Evolutionary conservation across 2,797 vertebrate species (phyloP).

Genomic region (Limnodromus scolopaceus): DNA sequence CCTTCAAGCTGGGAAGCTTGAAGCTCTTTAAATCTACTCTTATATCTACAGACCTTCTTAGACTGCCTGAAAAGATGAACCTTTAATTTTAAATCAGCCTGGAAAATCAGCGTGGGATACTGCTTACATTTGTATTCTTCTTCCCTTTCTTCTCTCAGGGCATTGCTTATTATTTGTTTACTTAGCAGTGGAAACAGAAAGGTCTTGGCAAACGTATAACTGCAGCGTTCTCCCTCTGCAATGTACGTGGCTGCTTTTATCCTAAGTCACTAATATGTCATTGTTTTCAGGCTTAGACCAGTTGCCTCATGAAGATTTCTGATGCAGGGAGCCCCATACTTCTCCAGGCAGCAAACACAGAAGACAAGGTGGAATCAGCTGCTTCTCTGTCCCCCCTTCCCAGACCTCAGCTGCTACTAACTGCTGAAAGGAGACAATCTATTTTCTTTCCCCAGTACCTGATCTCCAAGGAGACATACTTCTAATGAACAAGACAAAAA

Average conservation of each 20-base stretch:
- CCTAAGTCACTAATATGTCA: neutral
- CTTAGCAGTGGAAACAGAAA: neutral
- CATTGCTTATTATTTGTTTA: neutral
- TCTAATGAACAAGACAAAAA: neutral
- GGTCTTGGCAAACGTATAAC: neutral
- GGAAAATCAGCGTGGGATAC: constrained; percentile 8
- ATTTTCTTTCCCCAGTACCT: neutral
- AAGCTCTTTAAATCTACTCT: neutral
- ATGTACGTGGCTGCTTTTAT: neutral
- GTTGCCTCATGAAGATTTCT: neutral
- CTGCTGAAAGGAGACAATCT: neutral
- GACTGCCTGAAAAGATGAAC: neutral
- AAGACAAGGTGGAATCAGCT: neutral
- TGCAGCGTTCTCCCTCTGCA: neutral
- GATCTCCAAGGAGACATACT: neutral
- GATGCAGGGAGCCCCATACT: neutral
- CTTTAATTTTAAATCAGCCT: constrained; percentile 44
- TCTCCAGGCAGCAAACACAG: neutral
- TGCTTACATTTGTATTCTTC: neutral
- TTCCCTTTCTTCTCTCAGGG: neutral
- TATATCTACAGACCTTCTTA: constrained; percentile 2
- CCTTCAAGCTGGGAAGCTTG: constrained; percentile 16
- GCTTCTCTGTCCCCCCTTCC: neutral
- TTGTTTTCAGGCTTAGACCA: neutral
- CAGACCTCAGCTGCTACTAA: neutral